Conservation (phyloP, 2,888 invertebrate genomes). For the Polydesmus complanatus region DNA sequence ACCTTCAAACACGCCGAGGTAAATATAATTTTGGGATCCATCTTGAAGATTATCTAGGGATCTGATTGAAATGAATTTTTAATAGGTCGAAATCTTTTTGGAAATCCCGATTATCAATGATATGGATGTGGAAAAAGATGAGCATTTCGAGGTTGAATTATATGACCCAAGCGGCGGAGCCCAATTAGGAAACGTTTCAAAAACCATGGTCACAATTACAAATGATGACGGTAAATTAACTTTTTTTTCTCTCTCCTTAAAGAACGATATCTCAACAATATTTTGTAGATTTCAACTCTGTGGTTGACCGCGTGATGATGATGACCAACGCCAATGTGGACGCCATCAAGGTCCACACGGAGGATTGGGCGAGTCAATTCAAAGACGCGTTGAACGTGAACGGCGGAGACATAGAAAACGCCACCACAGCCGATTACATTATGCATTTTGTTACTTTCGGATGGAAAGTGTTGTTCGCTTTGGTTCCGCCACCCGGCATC, state of each 20-base stretch:
- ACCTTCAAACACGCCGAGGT: conserved; percentile 36
- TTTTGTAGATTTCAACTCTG: conserved; percentile 39
- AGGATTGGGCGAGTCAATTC: conserved; percentile 40
- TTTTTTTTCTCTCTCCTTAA: neutral
- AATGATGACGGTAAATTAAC: conserved; percentile 38
- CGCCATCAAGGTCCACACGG: conserved; percentile 38
- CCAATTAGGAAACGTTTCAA: conserved; percentile 34
- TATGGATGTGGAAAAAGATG: conserved; percentile 43
- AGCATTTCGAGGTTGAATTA: conserved; percentile 43
- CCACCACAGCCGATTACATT: conserved; percentile 40
- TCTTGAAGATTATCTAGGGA: neutral
- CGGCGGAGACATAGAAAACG: conserved; percentile 43
- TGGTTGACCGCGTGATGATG: conserved; percentile 39
- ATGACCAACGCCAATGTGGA: conserved; percentile 42
- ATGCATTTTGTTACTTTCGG: conserved; percentile 43
- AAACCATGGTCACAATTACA: conserved; percentile 39
- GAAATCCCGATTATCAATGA: conserved; percentile 43
- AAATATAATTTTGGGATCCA: too few species aligned
- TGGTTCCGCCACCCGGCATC: conserved; percentile 41
- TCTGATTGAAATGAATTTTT: conserved; percentile 3
- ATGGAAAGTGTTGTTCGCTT: conserved; percentile 42
- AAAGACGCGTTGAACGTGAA: conserved; percentile 43
- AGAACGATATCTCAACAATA: neutral
- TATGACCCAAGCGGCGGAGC: conserved; percentile 36
- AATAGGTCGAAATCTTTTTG: conserved; percentile 37